Percentiles rank a stretch among this genome's conserved stretches.
Conservation (phyloP, 2,113 vertebrate genomes). For the Eublepharis macularius region DNA sequence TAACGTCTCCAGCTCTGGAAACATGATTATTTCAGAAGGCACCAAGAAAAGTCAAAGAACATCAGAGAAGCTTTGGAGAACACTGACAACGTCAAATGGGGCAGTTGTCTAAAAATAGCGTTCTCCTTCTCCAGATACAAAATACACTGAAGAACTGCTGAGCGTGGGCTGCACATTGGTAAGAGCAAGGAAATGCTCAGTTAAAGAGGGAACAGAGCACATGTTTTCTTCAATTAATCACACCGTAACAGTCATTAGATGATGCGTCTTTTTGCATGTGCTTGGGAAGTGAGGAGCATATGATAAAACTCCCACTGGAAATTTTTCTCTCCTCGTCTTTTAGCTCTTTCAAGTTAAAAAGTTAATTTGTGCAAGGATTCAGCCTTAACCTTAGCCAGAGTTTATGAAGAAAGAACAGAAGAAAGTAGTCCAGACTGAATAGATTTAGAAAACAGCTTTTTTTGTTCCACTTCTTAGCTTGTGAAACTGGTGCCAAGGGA, state of each 20-base stretch:
- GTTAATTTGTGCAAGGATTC: background rate
- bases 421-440: background rate
- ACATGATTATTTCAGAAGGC: slow-evolving; percentile 19
- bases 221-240: background rate
- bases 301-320: background rate
- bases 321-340: background rate
- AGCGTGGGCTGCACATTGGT: background rate
- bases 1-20: background rate
- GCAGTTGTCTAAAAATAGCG: slow-evolving; percentile 25
- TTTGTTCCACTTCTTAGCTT: too few relatives aligned
- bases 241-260: background rate
- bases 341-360: background rate
- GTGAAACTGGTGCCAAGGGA: too few relatives aligned
- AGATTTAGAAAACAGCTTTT: background rate
- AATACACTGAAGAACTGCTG: background rate
- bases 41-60: slow-evolving; percentile 5
- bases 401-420: background rate
- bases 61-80: slow-evolving; percentile 6
- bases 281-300: background rate
- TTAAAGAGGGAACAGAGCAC: slow-evolving; percentile 1
- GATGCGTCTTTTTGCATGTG: background rate
- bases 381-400: background rate
- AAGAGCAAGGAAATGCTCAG: background rate
- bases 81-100: background rate
- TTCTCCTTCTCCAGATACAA: background rate